These are phyloP conservation scores for Synanthedon tipuliformis DNA, from an alignment of 2,888 invertebrate species.

Conservation along the genomic window DNA sequence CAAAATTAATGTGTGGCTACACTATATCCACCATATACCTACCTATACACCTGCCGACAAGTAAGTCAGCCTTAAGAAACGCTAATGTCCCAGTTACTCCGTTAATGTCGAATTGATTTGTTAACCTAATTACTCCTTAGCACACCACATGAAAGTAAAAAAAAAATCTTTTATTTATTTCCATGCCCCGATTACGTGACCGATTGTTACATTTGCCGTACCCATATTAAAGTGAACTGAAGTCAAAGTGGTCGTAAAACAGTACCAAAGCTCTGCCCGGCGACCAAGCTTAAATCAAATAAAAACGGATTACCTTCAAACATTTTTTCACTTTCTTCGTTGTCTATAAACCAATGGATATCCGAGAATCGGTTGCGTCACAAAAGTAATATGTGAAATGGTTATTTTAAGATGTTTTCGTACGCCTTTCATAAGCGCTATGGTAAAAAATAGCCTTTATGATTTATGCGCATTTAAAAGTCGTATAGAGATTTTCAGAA, in stretches of 20 bases:
- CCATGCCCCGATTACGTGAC: not conserved
- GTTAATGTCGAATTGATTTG: not conserved
- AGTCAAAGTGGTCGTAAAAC: not conserved
- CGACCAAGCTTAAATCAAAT: not conserved
- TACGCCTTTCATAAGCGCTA: slow-evolving; percentile 16
- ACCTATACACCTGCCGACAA: not conserved
- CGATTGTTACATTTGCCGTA: not conserved
- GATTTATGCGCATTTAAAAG: slow-evolving; percentile 47
- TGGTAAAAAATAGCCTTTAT: slow-evolving; percentile 46
- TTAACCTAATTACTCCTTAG: not conserved
- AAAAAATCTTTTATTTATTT: not conserved
- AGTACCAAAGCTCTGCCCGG: not conserved
- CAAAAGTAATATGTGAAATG: slow-evolving; percentile 31
- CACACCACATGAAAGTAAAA: not conserved
- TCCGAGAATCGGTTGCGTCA: slow-evolving; percentile 28
- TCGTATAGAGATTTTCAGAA: slow-evolving; percentile 33
- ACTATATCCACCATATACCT: too few species aligned
- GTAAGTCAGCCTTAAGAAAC: not conserved
- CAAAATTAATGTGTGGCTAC: not conserved
- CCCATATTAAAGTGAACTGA: not conserved
- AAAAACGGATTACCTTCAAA: not conserved
- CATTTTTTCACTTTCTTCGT: not conserved
- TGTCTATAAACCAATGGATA: slow-evolving; percentile 5
- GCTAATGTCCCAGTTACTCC: not conserved
- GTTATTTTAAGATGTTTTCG: slow-evolving; percentile 48